phyloP scores from a whole-genome alignment of 2,888 invertebrate genomes.

The Calliscelio sp. region DNA sequence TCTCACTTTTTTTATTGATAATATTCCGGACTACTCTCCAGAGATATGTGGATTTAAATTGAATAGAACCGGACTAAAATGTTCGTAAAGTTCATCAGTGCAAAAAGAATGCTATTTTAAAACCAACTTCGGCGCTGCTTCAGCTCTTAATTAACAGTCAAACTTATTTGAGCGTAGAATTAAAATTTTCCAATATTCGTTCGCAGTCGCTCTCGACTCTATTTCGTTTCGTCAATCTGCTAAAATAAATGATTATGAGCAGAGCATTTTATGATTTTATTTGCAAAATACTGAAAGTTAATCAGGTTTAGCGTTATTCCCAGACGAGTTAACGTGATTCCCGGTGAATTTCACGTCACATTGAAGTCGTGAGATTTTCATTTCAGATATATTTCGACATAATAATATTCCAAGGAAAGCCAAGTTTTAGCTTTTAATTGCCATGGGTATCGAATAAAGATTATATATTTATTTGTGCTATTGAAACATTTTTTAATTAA shows the following conservation, averaged over 20 bases:
- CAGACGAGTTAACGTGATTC: neutral
- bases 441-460: constrained; percentile 8
- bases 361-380: constrained; percentile 41
- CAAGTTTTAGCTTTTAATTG: constrained; percentile 18
- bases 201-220: neutral
- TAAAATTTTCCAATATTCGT: constrained; percentile 46
- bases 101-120: constrained; percentile 37
- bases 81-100: constrained; percentile 24
- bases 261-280: constrained; percentile 36
- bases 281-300: constrained; percentile 31
- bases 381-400: constrained; percentile 40
- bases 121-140: constrained; percentile 16
- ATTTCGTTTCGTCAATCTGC: constrained; percentile 19
- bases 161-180: constrained; percentile 52
- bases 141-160: constrained; percentile 47
- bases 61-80: constrained; percentile 19
- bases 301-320: constrained; percentile 50
- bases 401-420: constrained; percentile 11
- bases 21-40: constrained; percentile 11
- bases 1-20: constrained; percentile 20
- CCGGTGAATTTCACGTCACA: constrained; percentile 23
- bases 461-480: constrained; percentile 1
- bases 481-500: no score
- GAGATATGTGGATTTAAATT: constrained; percentile 43
- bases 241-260: constrained; percentile 20